These are phyloP conservation scores for Proteles cristata DNA, from an alignment of 2,113 vertebrate genomes.

Conservation along the genomic window DNA sequence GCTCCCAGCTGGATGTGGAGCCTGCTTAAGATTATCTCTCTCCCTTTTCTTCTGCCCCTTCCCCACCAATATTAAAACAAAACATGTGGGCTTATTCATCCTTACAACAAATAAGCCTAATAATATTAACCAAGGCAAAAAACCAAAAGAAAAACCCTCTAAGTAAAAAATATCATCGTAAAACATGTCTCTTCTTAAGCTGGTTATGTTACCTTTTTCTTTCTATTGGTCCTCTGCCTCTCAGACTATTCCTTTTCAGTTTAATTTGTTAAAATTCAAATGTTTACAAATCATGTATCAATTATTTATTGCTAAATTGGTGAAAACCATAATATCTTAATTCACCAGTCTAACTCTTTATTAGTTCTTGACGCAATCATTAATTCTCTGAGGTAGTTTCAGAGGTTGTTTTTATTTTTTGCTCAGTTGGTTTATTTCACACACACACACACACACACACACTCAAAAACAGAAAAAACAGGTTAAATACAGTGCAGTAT, in stretches of 20 bases:
- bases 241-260: background rate
- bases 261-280: background rate
- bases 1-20: too few relatives aligned
- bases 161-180: constrained; percentile 10
- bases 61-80: background rate
- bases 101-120: constrained; percentile 18
- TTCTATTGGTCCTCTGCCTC: constrained; percentile 1
- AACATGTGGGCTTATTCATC: background rate
- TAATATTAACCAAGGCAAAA: constrained; percentile 37
- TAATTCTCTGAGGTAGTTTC: background rate
- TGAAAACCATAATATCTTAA: constrained; percentile 27
- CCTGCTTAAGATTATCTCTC: too few relatives aligned
- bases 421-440: background rate
- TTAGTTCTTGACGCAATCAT: background rate
- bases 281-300: constrained; percentile 19
- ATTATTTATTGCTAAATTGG: constrained; percentile 38
- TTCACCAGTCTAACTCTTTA: background rate
- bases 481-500: background rate
- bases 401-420: background rate
- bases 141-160: background rate
- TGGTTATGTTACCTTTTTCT: background rate
- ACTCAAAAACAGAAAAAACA: background rate
- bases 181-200: background rate
- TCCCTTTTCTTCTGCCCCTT: too few relatives aligned
- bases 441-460: constrained; percentile 3